Evolutionary conservation across 1,140 invertebrate genomes (phyloP), one percentile per base, ranked within the genome.

Genomic region (Ceratina australensis): DNA sequence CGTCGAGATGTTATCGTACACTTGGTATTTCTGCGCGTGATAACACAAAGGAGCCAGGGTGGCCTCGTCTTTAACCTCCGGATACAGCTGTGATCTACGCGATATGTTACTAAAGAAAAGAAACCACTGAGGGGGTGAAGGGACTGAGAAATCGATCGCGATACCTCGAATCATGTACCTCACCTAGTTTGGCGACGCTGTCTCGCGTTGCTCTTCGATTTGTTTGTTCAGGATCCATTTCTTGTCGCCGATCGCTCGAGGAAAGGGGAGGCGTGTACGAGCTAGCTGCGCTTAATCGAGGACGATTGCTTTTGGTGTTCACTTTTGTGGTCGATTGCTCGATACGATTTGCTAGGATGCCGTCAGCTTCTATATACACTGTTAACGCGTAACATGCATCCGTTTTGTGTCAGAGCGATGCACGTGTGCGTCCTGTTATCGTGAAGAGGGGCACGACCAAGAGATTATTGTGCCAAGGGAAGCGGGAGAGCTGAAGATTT

Each of bases 401-500:
- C 47, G 64, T 66, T 66, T 54, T 26, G 52, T 57, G 33, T 69
- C 66, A 13, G 22, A 7, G 24, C 22, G 56, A 49, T 5, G 49
- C 49, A 15, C 13, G 49, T 74, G 33, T 15, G 63, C 42, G 57
- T 69, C 47, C 73, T 57, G 18, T 60, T n/a, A 24, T 60, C 22
- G 22, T 0, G 24, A 18, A n/a, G 16, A 16, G 8, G 12, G 4
- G 49, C 12, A 24, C 16, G 15, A 33, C 50, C 10, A 65, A 22
- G 50, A 56, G 60, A 71, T 83, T 68, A 83, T 80, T 60, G 81
- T 75, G 77, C 67, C 81, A 75, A 74, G 72, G 61, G 63, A 54
- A 79, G 60, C 59, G 54, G 57, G n/a, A 22, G 65, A 72, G 33
- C 61, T 16, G 59, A 78, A 59, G 69, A 65, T 72, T 73, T 33